Evolutionary conservation across 2,113 vertebrate genomes (phyloP), one percentile per base, ranked within the genome.

Genomic region (Pterocles burchelli): DNA sequence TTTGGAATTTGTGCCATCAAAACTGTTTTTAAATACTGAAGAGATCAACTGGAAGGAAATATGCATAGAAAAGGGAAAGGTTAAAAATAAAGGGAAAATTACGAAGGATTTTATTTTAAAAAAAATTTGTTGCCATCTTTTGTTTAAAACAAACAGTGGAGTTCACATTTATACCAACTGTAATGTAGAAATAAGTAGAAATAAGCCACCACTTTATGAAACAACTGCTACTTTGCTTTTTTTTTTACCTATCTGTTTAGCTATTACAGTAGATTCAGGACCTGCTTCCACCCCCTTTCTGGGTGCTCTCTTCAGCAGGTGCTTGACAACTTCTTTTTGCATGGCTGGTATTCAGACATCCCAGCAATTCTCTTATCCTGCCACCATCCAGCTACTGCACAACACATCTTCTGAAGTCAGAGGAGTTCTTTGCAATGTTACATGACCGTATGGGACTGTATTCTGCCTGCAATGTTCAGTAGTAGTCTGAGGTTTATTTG

Each of bases 381-480:
- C 10, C 13, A 46, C 33, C 14, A 49, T 16, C 17, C 9, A 57
- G 33, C 22, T 80, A 18, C 11, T 74, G 65, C 18, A 33, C 25
- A 36, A 2, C 1, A 2, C 1, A 2, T 51, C 10, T 7, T 87
- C 51, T 49, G 34, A 78, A 86, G 43, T 41, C 11, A 11, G 3
- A 33, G 6, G 26, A 21, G 26, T 29, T 81, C 22, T 91, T n/a
- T n/a, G 46, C 17, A 8, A 2, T 34, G 15, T 51, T 26, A 10
- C 1, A 0, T 55, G 46, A 45, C n/a, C 0, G 0, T 29, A 29
- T 43, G 15, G 29, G 11, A 20, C 31, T 81, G 22, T 6, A 38
- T 78, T 85, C 28, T 45, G 8, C 29, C 62, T 65, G 41, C 16
- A 4, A 1, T 0, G 12, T 22, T 51, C 20, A 46, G 26, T 28